Evolutionary conservation across 2,797 vertebrate genomes (phyloP).

Genomic region (Sebastes oblongus): DNA sequence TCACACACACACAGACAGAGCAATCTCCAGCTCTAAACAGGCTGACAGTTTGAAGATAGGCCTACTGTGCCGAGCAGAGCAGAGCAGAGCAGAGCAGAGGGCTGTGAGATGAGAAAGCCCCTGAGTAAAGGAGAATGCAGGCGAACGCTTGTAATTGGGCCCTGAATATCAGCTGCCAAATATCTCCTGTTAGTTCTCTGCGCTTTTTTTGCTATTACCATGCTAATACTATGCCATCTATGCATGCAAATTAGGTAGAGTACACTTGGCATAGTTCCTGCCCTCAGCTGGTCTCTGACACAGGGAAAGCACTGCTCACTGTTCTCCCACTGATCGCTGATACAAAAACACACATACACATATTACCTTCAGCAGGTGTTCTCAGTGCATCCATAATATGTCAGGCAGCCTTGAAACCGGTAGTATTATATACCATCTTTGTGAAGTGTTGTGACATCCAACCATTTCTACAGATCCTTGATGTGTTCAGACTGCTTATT

Average conservation of each 20-base stretch:
- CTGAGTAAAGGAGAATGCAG: constrained; percentile 72
- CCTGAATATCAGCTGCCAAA: constrained; percentile 75
- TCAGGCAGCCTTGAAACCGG: background rate
- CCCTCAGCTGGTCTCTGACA: constrained; percentile 55
- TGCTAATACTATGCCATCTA: constrained; percentile 70
- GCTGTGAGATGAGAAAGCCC: constrained; percentile 75
- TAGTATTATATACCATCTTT: background rate
- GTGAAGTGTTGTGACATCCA: background rate
- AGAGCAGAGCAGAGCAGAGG: constrained; percentile 31
- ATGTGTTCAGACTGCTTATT: background rate
- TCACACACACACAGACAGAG: background rate
- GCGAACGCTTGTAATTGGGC: constrained; percentile 75
- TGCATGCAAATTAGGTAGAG: constrained; percentile 69
- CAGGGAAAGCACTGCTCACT: constrained; percentile 33
- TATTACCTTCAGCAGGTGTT: constrained; percentile 11
- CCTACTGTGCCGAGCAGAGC: constrained; percentile 60
- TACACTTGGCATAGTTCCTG: constrained; percentile 55
- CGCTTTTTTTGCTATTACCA: constrained; percentile 53
- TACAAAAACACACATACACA: constrained; percentile 40
- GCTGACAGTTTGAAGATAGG: constrained; percentile 78
- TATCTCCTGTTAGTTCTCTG: constrained; percentile 69
- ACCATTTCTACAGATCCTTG: background rate
- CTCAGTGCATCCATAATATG: background rate
- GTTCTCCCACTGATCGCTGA: constrained; percentile 36
- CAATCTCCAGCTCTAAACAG: constrained; percentile 68